Base-by-base conservation (phyloP, 2,888 invertebrate genomes). In the Incurvaria masculella region DNA sequence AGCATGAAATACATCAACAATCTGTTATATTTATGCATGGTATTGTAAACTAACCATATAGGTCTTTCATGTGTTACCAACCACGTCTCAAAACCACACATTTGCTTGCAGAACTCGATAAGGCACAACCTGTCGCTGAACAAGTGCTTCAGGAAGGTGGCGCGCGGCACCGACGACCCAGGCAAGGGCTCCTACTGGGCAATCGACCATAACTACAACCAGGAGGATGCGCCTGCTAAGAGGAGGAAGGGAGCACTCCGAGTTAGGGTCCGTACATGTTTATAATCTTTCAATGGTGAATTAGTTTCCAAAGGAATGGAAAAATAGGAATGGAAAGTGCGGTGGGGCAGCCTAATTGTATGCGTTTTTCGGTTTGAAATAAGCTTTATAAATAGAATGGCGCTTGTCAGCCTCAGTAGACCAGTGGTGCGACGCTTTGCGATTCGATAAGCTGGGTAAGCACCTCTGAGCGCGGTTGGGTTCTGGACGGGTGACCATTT, bases 71-170 rank as follows among this genome's bases (percentile, higher is more conserved):
- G 14, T 10, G 8, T 27, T 27, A 27, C 8, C 14, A 10, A 10
- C 8, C 8, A 10, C 10, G 10, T 27, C 14, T 10, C 27, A 27
- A 27, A 10, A 14, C 14, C 27, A 27, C 5, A 2, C 5, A 16
- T 48, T 33, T 42, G 41, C 48, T 80, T 81, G 4, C 78, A 87
- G 87, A 87, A 87, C 65, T 87, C 87, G 42, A 87, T 87, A 60
- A 69, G 87, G 49, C 87, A 87, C 64, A 87, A 87, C 61, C 65
- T 87, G 56, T 87, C 87, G 0, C 68, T 87, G 55, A 87, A 87
- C 69, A 87, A 87, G 63, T 86, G 86, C 66, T 87, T 87, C 69
- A 82, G 82, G 66, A 87, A 87, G 65, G 85, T 87, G 54, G 84
- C 87, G 10, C 75, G 87, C 52, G 83, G 85, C 51, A 87, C 86